phyloP scores from a whole-genome alignment of 2,797 vertebrate genomes.

The Gambusia yucatana region DNA sequence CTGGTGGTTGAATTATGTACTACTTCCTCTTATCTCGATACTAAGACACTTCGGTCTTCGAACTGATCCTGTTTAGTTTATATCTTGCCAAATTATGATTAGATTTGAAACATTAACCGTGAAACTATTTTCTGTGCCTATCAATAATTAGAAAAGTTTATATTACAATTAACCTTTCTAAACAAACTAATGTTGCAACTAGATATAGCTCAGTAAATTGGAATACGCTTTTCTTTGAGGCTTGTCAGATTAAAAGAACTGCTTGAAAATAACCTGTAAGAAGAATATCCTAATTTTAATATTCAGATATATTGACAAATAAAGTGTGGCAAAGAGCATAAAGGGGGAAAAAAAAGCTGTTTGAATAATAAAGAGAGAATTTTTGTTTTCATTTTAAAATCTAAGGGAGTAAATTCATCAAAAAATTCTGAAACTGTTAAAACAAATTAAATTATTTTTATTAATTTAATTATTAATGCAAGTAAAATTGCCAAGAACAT shows the following conservation, averaged over 20 bases:
- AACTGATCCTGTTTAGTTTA: background rate
- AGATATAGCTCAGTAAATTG: background rate
- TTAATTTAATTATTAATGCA: background rate
- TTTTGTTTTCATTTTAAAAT: background rate
- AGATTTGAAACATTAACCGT: background rate
- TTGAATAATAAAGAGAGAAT: background rate
- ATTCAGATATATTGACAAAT: background rate
- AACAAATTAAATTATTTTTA: background rate
- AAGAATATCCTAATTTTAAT: background rate
- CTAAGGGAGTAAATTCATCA: background rate
- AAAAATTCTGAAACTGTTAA: background rate
- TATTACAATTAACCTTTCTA: background rate
- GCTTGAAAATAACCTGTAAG: too few relatives aligned
- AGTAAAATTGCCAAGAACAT: background rate
- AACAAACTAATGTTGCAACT: background rate
- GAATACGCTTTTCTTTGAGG: background rate
- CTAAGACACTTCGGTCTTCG: background rate
- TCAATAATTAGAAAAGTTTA: background rate
- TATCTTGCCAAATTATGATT: background rate
- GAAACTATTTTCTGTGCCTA: background rate
- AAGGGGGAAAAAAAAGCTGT: background rate
- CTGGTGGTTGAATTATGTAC: slow-evolving; percentile 6
- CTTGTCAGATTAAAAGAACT: too few relatives aligned
- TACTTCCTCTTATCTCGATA: background rate
- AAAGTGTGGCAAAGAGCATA: background rate